These are phyloP conservation scores for Aphidius colemani DNA, from an alignment of 2,888 invertebrate species.

Conservation along the genomic window DNA sequence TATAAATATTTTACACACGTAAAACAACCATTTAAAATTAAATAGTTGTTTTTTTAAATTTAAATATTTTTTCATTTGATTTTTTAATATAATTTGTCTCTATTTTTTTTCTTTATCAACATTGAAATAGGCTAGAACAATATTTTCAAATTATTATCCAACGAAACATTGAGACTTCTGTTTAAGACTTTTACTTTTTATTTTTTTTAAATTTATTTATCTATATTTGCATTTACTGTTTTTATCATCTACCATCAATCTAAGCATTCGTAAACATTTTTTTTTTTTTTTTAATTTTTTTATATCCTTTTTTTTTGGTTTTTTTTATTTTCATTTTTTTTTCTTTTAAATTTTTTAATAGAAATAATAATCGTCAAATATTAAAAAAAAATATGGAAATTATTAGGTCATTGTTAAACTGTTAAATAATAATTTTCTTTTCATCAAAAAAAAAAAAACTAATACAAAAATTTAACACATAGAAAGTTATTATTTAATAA, in stretches of 20 bases:
- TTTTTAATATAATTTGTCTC: slow-evolving; percentile 25
- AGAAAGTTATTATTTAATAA: no score
- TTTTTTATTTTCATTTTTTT: slow-evolving; percentile 20
- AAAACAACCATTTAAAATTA: no score
- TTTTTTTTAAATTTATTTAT: slow-evolving; percentile 20
- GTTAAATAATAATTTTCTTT: no score
- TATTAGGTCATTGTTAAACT: no score
- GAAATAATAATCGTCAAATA: no score
- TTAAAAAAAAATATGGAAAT: no score
- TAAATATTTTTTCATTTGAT: slow-evolving; percentile 9
- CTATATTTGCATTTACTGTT: slow-evolving; percentile 13
- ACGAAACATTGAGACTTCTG: no score
- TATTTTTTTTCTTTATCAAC: slow-evolving; percentile 43
- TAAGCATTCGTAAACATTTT: slow-evolving; percentile 56
- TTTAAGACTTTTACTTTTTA: slow-evolving; percentile 19
- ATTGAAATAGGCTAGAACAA: no score
- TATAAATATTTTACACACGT: no score
- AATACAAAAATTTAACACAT: no score
- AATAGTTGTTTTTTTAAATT: background rate
- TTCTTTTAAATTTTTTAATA: background rate
- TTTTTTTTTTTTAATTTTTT: slow-evolving; percentile 35
- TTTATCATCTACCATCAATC: slow-evolving; percentile 55
- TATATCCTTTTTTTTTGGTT: slow-evolving; percentile 31
- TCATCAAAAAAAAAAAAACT: no score
- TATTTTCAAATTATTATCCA: no score